phyloP scores from a whole-genome alignment of 2,113 vertebrate species.

The Catagonus wagneri region DNA sequence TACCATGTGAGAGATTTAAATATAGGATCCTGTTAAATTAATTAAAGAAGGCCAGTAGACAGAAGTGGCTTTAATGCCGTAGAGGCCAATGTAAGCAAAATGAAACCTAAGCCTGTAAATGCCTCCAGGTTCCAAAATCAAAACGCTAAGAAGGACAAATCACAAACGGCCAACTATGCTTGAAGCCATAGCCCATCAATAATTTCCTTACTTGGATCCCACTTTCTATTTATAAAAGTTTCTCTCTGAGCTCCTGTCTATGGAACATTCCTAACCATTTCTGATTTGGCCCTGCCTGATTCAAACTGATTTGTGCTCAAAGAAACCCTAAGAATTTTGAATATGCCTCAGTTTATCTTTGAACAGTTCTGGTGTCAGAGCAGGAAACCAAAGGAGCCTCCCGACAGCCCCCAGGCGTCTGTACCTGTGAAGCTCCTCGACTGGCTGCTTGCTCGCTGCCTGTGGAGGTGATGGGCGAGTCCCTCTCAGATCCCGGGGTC shows the following conservation, averaged over 20 bases:
- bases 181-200: neutral
- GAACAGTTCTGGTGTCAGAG: neutral
- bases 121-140: neutral
- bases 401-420: neutral
- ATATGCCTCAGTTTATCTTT: neutral
- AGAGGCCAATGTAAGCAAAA: neutral
- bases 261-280: neutral
- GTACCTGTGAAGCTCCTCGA: neutral
- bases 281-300: neutral
- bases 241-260: neutral
- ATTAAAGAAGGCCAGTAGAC: neutral
- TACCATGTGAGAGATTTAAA: constrained; percentile 65
- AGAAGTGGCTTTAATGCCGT: neutral
- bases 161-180: neutral
- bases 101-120: neutral
- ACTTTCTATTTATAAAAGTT: neutral
- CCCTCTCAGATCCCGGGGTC: neutral
- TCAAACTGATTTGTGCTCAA: neutral
- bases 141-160: neutral
- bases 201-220: neutral
- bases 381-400: neutral
- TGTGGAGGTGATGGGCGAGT: neutral
- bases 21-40: constrained; percentile 45
- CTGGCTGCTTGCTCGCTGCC: rapidly evolving
- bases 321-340: neutral